These are phyloP conservation scores for Hypanus sabinus DNA, from an alignment of 2,113 vertebrate genomes.

Conservation along the genomic window DNA sequence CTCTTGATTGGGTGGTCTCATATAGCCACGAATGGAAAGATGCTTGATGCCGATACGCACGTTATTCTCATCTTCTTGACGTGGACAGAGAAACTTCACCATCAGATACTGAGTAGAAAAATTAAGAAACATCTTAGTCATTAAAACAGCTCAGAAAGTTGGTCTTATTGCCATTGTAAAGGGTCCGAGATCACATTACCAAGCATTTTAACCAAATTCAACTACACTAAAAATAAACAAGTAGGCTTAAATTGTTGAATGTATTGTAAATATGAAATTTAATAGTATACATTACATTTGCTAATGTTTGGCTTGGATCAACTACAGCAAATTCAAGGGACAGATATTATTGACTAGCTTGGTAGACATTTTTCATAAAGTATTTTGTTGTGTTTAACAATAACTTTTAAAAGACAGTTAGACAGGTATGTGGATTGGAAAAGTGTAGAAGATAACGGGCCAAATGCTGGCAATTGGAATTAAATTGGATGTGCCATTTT, in stretches of 20 bases:
- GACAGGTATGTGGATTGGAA: too few relatives aligned
- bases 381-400: neutral
- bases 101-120: slow-evolving; percentile 75
- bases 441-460: too few relatives aligned
- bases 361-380: neutral
- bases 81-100: slow-evolving; percentile 90
- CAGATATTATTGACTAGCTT: neutral
- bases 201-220: neutral
- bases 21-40: slow-evolving; percentile 75
- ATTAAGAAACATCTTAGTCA: neutral
- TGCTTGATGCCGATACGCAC: slow-evolving; percentile 83
- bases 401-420: too few relatives aligned
- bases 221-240: neutral
- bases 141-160: neutral
- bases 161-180: neutral
- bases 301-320: neutral
- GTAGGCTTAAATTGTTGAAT: neutral
- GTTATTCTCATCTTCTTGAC: slow-evolving; percentile 70
- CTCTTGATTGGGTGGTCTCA: slow-evolving; percentile 58
- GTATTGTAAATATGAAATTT: neutral
- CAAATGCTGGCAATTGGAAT: too few relatives aligned
- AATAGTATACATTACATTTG: neutral
- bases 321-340: neutral
- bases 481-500: too few relatives aligned
- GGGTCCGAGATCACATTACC: neutral